These are phyloP conservation scores for Callyntrura sp. DNA, from an alignment of 2,888 invertebrate species.

Conservation along the genomic window DNA sequence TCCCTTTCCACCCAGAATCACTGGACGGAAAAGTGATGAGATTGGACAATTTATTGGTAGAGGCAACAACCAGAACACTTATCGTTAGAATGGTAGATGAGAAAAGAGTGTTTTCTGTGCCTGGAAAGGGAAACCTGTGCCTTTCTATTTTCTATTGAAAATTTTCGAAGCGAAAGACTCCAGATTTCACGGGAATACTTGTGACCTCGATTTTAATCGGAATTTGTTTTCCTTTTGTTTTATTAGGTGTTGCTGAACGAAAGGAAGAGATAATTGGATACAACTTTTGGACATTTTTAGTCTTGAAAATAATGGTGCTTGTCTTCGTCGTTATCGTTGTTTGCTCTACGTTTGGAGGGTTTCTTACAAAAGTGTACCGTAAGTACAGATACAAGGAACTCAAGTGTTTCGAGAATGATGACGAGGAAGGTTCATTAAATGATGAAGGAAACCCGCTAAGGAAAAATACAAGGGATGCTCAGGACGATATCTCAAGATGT, in stretches of 20 bases:
- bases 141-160: neutral
- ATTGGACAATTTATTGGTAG: no score
- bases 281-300: slow-evolving; percentile 82
- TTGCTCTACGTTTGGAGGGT: slow-evolving; percentile 82
- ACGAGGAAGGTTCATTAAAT: slow-evolving; percentile 77
- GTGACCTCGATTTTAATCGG: neutral
- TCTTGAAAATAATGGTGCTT: slow-evolving; percentile 82
- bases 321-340: slow-evolving; percentile 80
- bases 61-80: no score
- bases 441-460: slow-evolving; percentile 65
- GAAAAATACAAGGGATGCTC: slow-evolving; percentile 56
- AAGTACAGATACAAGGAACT: slow-evolving; percentile 83
- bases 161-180: no score
- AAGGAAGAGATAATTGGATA: slow-evolving; percentile 70
- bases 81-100: neutral
- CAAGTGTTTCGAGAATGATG: slow-evolving; percentile 81
- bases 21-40: neutral
- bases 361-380: slow-evolving; percentile 81
- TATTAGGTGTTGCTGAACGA: slow-evolving; percentile 71
- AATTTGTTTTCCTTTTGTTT: neutral
- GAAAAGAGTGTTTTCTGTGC: neutral
- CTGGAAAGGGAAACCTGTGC: no score
- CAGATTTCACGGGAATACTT: no score
- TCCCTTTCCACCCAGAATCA: no score
- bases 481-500: slow-evolving; percentile 79